Conservation (phyloP, 2,113 vertebrate genomes). For the Heterochromis multidens region DNA sequence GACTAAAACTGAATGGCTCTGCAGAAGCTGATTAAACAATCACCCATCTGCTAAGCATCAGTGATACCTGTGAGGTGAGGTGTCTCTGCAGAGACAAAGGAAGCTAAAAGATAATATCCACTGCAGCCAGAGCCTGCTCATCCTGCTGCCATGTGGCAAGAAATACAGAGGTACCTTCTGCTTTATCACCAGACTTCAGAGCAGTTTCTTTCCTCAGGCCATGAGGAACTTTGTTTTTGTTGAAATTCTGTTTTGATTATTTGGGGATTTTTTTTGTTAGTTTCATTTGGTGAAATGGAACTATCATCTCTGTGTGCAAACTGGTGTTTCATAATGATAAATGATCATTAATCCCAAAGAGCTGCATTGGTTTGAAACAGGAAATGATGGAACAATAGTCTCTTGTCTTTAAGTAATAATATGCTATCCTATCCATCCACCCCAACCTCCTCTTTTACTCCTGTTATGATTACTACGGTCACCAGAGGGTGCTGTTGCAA, state of each 20-base stretch:
- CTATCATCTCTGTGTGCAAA: neutral
- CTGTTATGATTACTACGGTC: neutral
- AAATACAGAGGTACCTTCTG: neutral
- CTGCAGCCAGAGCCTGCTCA: rapidly evolving
- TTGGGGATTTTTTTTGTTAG: neutral
- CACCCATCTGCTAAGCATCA: neutral
- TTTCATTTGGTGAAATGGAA: neutral
- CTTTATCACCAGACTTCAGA: neutral
- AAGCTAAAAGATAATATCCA: neutral
- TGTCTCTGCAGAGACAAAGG: neutral
- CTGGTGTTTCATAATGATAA: neutral
- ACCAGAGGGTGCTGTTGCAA: neutral
- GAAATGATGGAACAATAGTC: neutral
- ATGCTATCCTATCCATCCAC: neutral
- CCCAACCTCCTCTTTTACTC: neutral
- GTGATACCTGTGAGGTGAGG: neutral
- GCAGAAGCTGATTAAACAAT: neutral
- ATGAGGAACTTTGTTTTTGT: neutral
- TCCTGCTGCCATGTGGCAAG: neutral
- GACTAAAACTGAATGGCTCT: neutral
- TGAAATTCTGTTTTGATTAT: neutral
- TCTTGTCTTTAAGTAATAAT: neutral
- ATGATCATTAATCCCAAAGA: rapidly evolving
- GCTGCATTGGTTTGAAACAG: neutral
- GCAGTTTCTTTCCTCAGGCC: neutral